Evolutionary conservation across 2,888 invertebrate species (phyloP), one percentile per base, ranked within the genome.

Genomic region (Heliothis peltigera): DNA sequence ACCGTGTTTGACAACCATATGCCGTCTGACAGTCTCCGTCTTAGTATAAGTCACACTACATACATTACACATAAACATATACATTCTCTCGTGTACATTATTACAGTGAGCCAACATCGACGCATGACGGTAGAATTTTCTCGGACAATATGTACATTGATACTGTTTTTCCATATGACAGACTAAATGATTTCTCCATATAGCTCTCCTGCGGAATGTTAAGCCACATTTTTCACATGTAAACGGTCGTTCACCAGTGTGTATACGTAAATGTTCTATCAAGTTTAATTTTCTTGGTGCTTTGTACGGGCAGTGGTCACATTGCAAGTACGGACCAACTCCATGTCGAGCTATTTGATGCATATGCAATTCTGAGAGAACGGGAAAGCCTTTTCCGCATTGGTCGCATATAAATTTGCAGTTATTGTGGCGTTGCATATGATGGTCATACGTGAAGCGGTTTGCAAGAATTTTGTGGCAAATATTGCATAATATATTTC

Each of bases 151-250:
- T 0, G 73, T 81, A 61, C 95, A 95, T 55, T 91, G 89, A 0
- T 90, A 72, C 0, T 83, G 89, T 59, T 93, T 95, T 25, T 94
- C 94, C 3, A 81, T 81, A 55, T 95, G 94, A 48, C 87, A 85
- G n/a, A 91, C 75, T n/a, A 91, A 74, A 77, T 95, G 95, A 19
- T 92, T 92, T n/a, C 78, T 89, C 89, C 91, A 93, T 48, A 93
- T 89, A 0, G 88, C 89, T 58, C 86, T 82, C 61, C 93, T 82
- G 0, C 92, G 87, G 81, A 94, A 95, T 0, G 92, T 93, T 2
- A 93, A 65, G 0, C 94, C 94, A 19, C 95, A 95, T 64, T 91
- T 89, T 0, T 94, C 93, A 71, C 95, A 95, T 0, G 92, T 85
- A 35, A 91, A 94, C 0, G 95, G 95, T 21, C 94, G 67, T 64